Evolutionary conservation across 2,797 vertebrate genomes (phyloP).

Genomic region (Argya squamiceps): DNA sequence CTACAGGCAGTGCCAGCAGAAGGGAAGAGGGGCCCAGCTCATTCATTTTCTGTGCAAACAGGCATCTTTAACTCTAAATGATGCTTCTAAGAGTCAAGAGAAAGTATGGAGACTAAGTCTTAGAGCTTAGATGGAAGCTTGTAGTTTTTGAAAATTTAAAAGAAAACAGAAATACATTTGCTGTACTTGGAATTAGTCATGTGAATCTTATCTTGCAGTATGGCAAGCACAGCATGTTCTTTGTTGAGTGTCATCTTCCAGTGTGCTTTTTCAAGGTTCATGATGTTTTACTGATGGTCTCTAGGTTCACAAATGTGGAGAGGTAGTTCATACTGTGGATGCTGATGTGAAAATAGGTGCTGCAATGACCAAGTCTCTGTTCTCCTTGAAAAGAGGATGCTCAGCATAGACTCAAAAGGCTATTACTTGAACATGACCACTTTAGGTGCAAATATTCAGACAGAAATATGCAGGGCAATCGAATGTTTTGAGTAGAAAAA

Average conservation of each 20-base stretch:
- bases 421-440: background rate
- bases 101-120: background rate
- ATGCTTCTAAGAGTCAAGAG: background rate
- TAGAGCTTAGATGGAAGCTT: background rate
- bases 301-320: background rate
- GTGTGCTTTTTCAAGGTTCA: background rate
- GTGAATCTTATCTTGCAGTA: background rate
- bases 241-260: background rate
- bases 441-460: background rate
- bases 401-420: background rate
- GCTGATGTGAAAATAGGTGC: background rate
- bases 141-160: background rate
- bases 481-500: background rate
- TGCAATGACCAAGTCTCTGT: background rate
- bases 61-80: background rate
- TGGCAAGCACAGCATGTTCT: background rate
- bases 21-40: background rate
- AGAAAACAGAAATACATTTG: background rate
- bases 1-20: background rate
- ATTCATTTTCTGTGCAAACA: background rate
- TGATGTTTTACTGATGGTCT: background rate
- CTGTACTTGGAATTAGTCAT: background rate
- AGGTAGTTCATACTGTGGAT: background rate
- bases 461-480: background rate
- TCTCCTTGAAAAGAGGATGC: background rate